A percentile compares a stretch with the other conserved stretches of the same genome.
These are phyloP conservation scores for Sternarchorhynchus goeldii DNA, from an alignment of 2,797 vertebrate genomes.

Conservation along the genomic window DNA sequence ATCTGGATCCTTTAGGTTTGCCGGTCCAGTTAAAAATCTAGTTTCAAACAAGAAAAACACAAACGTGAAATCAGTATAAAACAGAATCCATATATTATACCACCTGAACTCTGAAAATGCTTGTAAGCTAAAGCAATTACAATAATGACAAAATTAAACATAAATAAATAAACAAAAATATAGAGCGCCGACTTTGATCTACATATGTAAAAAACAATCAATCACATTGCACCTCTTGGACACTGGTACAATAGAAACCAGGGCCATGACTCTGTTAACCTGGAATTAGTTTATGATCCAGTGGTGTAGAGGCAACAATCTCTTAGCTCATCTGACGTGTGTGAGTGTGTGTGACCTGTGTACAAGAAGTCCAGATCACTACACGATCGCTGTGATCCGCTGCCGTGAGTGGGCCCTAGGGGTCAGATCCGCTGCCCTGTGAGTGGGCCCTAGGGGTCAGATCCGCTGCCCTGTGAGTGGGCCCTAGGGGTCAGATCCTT, in stretches of 20 bases:
- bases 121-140: no score
- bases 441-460: not conserved
- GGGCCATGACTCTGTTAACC: not conserved
- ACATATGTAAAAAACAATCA: not conserved
- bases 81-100: not conserved
- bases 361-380: no score
- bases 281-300: not conserved
- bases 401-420: not conserved
- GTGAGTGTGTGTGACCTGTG: not conserved
- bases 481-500: not conserved
- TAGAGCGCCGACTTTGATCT: not conserved
- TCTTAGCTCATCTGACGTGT: not conserved
- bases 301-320: conserved; percentile 7
- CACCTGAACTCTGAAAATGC: no score
- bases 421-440: conserved; percentile 5
- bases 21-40: conserved; percentile 95
- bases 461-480: not conserved
- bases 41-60: not conserved
- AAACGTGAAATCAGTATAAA: not conserved
- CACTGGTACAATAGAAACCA: not conserved
- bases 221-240: not conserved
- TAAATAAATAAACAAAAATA: not conserved
- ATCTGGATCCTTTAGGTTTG: conserved; percentile 94
- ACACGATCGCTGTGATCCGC: not conserved
- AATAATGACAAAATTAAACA: no score